Evolutionary conservation across 1,140 invertebrate genomes (phyloP).

Genomic region (Zelostemma sp.): DNA sequence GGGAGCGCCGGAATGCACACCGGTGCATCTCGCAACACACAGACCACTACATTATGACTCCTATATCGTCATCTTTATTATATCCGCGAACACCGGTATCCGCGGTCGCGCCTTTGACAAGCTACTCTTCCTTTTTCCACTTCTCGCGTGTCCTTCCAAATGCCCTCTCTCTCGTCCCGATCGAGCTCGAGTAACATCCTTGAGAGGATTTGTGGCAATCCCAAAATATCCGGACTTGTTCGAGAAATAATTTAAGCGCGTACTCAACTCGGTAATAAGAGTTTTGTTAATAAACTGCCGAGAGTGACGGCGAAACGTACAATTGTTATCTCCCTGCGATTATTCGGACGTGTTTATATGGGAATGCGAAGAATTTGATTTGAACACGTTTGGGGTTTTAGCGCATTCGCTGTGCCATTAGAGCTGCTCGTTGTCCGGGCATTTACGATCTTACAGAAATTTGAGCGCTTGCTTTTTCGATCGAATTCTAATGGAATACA

Average conservation of each 20-base stretch:
- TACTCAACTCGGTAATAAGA: neutral
- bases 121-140: conserved; percentile 11
- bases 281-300: neutral
- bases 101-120: conserved; percentile 18
- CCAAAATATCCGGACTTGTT: neutral
- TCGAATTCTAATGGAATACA: too few species aligned
- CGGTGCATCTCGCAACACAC: conserved; percentile 53
- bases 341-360: too few species aligned
- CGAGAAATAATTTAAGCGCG: neutral
- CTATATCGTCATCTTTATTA: conserved; percentile 70
- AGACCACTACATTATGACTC: conserved; percentile 67
- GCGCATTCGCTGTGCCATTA: too few species aligned
- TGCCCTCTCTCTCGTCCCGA: neutral
- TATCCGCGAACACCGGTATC: conserved; percentile 49
- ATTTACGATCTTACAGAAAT: too few species aligned
- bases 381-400: too few species aligned
- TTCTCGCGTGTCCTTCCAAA: neutral
- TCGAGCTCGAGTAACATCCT: neutral
- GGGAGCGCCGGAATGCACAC: conserved; percentile 61
- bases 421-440: too few species aligned
- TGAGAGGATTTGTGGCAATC: neutral
- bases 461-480: too few species aligned
- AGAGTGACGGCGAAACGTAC: too few species aligned
- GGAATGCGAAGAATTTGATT: too few species aligned
- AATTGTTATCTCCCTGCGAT: too few species aligned